Evolutionary conservation across 2,797 vertebrate genomes (phyloP).

Genomic region (Percopsis omiscomaycus): DNA sequence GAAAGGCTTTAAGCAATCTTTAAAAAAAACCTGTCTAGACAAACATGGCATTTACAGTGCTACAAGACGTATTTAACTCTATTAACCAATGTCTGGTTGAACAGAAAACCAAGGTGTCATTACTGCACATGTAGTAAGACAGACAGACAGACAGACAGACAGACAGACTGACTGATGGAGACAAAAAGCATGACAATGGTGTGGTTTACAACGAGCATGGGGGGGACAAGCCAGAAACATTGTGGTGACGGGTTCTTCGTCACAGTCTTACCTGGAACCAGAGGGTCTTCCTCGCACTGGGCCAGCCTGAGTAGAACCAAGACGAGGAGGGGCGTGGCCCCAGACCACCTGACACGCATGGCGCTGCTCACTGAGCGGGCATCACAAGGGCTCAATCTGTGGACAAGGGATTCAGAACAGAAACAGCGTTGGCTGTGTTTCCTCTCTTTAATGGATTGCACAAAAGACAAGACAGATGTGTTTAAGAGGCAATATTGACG

Average conservation of each 20-base stretch:
- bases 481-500: background rate
- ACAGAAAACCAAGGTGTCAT: conserved; percentile 41
- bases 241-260: background rate
- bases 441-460: background rate
- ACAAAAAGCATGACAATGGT: conserved; percentile 31
- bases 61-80: conserved; percentile 10
- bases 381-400: conserved; percentile 78
- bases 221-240: conserved; percentile 23
- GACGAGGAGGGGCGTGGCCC: conserved; percentile 80
- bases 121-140: conserved; percentile 49
- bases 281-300: conserved; percentile 76
- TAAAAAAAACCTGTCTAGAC: background rate
- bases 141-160: conserved; percentile 43
- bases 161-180: conserved; percentile 21
- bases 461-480: background rate
- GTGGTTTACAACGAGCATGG: conserved; percentile 25
- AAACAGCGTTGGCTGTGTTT: background rate
- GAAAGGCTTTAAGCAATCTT: background rate
- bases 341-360: conserved; percentile 85
- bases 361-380: conserved; percentile 81
- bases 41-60: background rate
- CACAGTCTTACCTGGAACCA: conserved; percentile 86
- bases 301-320: conserved; percentile 79
- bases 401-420: conserved; percentile 9
- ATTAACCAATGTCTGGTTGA: background rate